Base-by-base conservation (phyloP, 1,140 invertebrate genomes). In the Apocrypta bakeri region DNA sequence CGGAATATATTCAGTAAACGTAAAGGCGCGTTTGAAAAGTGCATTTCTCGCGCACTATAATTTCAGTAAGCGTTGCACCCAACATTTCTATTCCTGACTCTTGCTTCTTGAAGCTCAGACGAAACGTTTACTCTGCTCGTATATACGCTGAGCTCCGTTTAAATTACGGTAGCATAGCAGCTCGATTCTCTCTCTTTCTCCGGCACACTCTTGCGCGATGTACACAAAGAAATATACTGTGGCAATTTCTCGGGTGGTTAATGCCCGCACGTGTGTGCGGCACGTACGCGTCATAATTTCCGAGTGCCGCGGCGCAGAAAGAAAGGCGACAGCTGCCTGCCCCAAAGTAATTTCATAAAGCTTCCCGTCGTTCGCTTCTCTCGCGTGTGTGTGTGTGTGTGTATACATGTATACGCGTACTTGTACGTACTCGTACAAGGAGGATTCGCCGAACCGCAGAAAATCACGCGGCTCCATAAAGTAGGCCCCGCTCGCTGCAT, bases 161-260 rank as follows among this genome's bases (percentile, higher is more conserved):
- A 80, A 80, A 73, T 80, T 73, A 33, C 56, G 48, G 48, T 56
- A 56, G 48, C 68, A 21, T 56, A 56, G 17, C 68, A 31, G 17
- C 29, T 3, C 31, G 1, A 42, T 14, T 27, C 31, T 68, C 37
- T 33, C 56, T 40, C 24, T 64, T 14, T 17, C 2, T 14, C 11
- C 79, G 29, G 29, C 68, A 31, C n/a, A 25, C 68, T 71, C 68
- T 6, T 31, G 31, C 68, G 1, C 8, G 21, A 33, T 14, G 6
- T n/a, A 17, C 31, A 82, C 81, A 82, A 78, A 78, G 81, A 77
- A 82, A 77, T 56, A 77, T 56, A 31, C 37, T 31, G 76, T 42
- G 11, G 77, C 77, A 75, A 83, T 83, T 83, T 83, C 77, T 76
- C 77, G 77, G 69, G 3, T 76, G 77, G 82, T 74, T 79, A 83